Conservation (phyloP, 2,113 vertebrate species). For the Rhinichthys klamathensis region DNA sequence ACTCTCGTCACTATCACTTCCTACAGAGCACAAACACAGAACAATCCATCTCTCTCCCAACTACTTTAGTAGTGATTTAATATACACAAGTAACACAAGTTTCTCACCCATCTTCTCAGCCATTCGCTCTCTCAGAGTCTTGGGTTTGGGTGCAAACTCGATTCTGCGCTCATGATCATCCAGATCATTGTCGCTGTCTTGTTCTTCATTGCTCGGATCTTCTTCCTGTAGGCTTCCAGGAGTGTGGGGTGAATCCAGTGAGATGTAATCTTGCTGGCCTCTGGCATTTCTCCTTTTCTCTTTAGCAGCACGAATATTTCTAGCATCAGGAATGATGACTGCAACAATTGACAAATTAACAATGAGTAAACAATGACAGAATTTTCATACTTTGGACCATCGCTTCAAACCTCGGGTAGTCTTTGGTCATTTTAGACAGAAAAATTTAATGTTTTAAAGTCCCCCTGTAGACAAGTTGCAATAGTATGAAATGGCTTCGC, state of each 20-base stretch:
- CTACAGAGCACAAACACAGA: constrained; percentile 22
- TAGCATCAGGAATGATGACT: constrained; percentile 78
- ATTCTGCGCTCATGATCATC: constrained; percentile 82
- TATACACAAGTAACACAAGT: background rate
- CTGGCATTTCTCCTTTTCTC: constrained; percentile 75
- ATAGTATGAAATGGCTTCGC: too few relatives aligned
- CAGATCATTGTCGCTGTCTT: constrained; percentile 76
- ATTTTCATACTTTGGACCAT: background rate
- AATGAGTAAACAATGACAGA: background rate
- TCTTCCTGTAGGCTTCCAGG: constrained; percentile 52
- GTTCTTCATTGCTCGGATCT: constrained; percentile 57
- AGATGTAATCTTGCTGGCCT: constrained; percentile 79
- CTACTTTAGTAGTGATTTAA: background rate
- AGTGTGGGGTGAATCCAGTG: constrained; percentile 66
- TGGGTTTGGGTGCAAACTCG: constrained; percentile 79
- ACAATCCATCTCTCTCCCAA: background rate
- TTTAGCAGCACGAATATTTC: constrained; percentile 76
- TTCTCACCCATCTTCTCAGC: constrained; percentile 82
- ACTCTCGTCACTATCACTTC: constrained; percentile 66
- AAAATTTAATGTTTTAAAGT: too few relatives aligned
- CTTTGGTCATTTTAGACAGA: background rate
- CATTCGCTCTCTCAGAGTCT: constrained; percentile 83
- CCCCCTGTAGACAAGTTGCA: too few relatives aligned
- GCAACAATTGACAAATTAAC: constrained; percentile 12
- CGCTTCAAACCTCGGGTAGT: background rate